A percentile compares a stretch with the other conserved stretches of the same genome.
phyloP scores from a whole-genome alignment of 2,113 vertebrate species.

The Atrichornis clamosus region DNA sequence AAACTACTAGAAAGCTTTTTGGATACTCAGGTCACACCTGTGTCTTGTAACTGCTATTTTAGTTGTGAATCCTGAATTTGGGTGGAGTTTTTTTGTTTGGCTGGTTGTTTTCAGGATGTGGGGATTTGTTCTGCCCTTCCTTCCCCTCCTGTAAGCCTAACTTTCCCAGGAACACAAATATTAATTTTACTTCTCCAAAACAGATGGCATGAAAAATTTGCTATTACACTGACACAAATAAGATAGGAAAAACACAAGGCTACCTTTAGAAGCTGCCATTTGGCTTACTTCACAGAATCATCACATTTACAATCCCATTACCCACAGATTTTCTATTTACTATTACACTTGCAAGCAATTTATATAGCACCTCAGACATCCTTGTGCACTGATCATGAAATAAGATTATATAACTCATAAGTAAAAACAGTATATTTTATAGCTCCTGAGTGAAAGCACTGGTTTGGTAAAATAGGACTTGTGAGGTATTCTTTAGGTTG shows the following conservation, averaged over 20 bases:
- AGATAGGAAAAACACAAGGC: neutral
- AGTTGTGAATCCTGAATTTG: neutral
- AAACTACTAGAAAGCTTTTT: neutral
- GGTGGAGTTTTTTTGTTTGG: neutral
- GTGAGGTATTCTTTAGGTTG: neutral
- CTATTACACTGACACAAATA: neutral
- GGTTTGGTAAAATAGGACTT: neutral
- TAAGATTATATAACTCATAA: neutral
- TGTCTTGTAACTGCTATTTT: neutral
- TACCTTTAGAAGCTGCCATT: neutral
- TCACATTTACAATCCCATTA: neutral
- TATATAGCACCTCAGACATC: neutral
- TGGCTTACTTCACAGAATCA: neutral
- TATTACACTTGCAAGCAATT: neutral
- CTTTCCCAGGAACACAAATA: neutral
- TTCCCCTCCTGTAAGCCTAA: neutral
- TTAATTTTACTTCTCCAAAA: neutral
- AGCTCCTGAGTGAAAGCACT: neutral
- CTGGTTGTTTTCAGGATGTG: neutral
- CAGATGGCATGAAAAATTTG: neutral
- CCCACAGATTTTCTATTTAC: neutral
- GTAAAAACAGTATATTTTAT: rapidly evolving
- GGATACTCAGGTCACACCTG: neutral
- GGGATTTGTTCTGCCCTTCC: neutral
- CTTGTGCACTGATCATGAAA: neutral